phyloP scores from a whole-genome alignment of 2,797 vertebrate species.

The Neosilurus mollespiculum region DNA sequence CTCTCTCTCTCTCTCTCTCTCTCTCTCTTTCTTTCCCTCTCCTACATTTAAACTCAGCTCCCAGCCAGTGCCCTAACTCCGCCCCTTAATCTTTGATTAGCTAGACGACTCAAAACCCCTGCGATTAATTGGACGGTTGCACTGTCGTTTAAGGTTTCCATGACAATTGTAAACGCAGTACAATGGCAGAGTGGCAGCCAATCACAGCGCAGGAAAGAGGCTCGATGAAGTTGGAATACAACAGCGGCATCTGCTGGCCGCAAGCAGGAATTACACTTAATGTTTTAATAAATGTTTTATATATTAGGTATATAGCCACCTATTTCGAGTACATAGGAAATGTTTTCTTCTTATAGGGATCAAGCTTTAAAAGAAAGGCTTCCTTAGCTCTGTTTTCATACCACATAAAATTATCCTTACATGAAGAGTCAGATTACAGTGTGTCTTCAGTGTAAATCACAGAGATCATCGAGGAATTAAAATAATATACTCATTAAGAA shows the following conservation, averaged over 20 bases:
- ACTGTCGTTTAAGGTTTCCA: conserved; percentile 8
- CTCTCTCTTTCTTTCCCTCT: conserved; percentile 10
- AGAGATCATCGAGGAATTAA: not conserved
- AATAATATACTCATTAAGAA: not conserved
- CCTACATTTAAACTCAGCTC: conserved; percentile 21
- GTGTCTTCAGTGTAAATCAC: not conserved
- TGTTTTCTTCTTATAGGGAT: not conserved
- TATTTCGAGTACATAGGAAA: not conserved
- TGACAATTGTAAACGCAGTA: not conserved
- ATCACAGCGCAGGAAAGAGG: not conserved
- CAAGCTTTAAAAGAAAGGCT: not conserved
- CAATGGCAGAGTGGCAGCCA: not conserved
- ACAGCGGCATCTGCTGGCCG: not conserved
- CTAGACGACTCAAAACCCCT: not conserved
- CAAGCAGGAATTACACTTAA: not conserved
- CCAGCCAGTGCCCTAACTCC: not conserved
- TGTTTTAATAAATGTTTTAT: no score
- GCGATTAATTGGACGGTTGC: not conserved
- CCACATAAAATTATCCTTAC: not conserved
- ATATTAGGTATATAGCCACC: no score
- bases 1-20: not conserved
- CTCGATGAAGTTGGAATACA: not conserved
- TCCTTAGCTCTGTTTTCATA: not conserved
- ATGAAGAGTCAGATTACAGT: not conserved
- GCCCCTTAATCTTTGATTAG: not conserved